Conservation (phyloP, 1,140 invertebrate species). For the Mercenaria mercenaria region DNA sequence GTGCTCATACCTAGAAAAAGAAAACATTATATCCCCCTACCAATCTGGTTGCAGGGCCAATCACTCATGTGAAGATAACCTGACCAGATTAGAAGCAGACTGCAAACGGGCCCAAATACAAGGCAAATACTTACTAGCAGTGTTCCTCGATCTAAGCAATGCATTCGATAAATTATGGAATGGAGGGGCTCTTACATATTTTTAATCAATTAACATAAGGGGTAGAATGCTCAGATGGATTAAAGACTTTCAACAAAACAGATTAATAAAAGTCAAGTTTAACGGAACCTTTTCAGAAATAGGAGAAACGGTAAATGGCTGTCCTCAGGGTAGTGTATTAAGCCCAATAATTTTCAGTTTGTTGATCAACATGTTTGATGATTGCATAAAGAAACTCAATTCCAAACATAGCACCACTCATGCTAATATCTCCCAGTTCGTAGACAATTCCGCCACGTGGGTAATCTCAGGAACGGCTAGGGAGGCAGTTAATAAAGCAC, state of each 20-base stretch:
- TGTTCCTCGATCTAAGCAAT: slow-evolving; percentile 27
- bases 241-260: neutral
- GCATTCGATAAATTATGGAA: slow-evolving; percentile 50
- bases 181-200: neutral
- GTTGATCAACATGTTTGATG: neutral
- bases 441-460: slow-evolving; percentile 1
- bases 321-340: slow-evolving; percentile 22
- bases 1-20: neutral
- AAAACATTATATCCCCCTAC: neutral
- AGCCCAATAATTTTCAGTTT: slow-evolving; percentile 15
- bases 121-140: neutral
- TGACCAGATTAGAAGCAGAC: neutral
- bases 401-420: neutral
- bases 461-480: neutral
- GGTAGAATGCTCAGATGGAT: neutral
- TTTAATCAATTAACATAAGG: neutral
- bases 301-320: slow-evolving; percentile 7
- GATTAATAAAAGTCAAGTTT: neutral
- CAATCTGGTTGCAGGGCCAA: slow-evolving; percentile 18
- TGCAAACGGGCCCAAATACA: too few species aligned
- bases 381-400: neutral
- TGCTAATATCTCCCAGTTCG: slow-evolving; percentile 1
- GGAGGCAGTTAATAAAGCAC: neutral
- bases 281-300: neutral
- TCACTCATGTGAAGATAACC: slow-evolving; percentile 25